phyloP scores from a whole-genome alignment of 2,888 invertebrate species.

The Catonia carolina region DNA sequence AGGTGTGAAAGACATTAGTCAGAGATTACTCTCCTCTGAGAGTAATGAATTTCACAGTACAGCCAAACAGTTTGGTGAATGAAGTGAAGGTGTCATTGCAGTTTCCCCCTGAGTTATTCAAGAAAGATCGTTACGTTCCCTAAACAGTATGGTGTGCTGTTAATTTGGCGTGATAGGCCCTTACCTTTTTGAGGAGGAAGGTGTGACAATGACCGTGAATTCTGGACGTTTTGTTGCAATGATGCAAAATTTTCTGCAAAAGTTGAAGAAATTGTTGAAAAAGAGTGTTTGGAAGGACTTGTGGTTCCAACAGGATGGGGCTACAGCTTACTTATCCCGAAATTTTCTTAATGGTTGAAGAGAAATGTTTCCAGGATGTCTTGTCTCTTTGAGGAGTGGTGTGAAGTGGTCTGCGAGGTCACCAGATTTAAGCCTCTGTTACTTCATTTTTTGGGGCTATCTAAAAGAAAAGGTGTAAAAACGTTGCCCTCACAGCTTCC shows the following conservation, averaged over 20 bases:
- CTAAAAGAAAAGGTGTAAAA: too few relatives aligned
- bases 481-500: too few relatives aligned
- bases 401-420: not conserved
- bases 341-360: not conserved
- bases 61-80: too few relatives aligned
- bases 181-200: conserved; percentile 3
- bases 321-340: not conserved
- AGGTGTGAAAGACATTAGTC: too few relatives aligned
- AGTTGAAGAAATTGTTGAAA: not conserved
- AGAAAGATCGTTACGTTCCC: too few relatives aligned
- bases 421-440: not conserved
- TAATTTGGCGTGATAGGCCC: conserved; percentile 1
- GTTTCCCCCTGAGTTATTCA: too few relatives aligned
- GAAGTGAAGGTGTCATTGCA: too few relatives aligned
- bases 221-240: not conserved
- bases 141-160: too few relatives aligned
- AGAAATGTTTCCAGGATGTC: not conserved
- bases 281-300: not conserved
- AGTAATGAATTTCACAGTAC: too few relatives aligned
- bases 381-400: not conserved
- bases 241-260: not conserved
- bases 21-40: too few relatives aligned
- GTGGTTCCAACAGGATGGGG: conserved; percentile 3
- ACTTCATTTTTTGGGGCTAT: not conserved
- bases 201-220: too few relatives aligned